Conservation (phyloP, 2,888 invertebrate genomes). For the Tipula lateralis region DNA sequence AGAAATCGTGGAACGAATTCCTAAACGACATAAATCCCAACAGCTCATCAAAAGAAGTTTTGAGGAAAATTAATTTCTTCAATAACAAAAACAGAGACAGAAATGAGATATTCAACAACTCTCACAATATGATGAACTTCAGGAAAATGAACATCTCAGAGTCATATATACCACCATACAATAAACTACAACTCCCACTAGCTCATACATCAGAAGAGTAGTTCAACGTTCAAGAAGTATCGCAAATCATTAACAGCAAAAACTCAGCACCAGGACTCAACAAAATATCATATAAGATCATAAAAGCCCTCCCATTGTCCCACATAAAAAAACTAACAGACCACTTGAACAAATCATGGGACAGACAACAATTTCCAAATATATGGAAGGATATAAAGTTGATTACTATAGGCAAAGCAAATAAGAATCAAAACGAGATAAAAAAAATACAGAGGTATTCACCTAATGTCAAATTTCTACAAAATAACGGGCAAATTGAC, state of each 20-base stretch:
- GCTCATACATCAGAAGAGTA: background rate
- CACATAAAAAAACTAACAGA: background rate
- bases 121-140: background rate
- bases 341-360: background rate
- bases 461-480: background rate
- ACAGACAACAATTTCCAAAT: background rate
- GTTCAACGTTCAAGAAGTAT: too few species aligned
- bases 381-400: background rate
- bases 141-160: too few species aligned
- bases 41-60: background rate
- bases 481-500: background rate
- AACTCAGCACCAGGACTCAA: background rate
- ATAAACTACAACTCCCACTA: background rate
- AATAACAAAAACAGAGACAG: background rate
- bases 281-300: too few species aligned
- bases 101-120: background rate
- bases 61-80: background rate
- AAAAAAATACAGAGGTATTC: background rate
- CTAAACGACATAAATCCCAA: background rate
- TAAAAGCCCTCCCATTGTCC: background rate
- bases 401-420: background rate
- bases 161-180: too few species aligned
- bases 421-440: background rate
- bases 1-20: background rate
- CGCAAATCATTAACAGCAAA: background rate